A percentile compares a stretch with the other conserved stretches of the same genome.
These are phyloP conservation scores for fruit fly (Drosophila melanogaster) DNA, from an alignment of 1,140 invertebrate species.

Conservation along the genomic window DNA sequence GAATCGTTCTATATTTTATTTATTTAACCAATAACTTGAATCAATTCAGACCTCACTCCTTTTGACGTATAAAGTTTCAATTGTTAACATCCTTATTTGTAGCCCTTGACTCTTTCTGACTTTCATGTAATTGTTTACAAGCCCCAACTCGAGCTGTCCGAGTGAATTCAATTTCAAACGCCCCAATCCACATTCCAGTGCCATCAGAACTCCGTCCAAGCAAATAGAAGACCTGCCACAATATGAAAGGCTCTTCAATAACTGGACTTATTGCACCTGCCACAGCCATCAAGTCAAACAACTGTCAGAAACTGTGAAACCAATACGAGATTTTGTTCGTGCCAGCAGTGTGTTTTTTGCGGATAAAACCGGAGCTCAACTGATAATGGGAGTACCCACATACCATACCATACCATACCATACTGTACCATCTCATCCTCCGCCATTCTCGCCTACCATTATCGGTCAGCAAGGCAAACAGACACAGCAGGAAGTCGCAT, in stretches of 20 bases:
- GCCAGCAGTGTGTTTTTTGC: not conserved
- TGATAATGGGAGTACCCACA: constrained; percentile 50
- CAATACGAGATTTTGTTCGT: constrained; percentile 52
- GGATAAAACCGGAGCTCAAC: constrained; percentile 40
- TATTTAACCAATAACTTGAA: no score
- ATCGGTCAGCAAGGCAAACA: constrained; percentile 64
- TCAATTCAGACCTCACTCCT: no score
- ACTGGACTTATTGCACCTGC: constrained; percentile 55
- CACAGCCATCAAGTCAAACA: constrained; percentile 61
- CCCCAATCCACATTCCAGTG: not conserved
- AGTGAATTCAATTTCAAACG: constrained; percentile 29
- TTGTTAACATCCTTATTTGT: not conserved
- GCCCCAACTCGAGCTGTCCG: constrained; percentile 25
- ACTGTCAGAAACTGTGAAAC: constrained; percentile 65
- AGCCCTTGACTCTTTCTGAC: not conserved
- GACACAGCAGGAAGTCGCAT: constrained; percentile 65
- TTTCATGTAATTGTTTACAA: constrained; percentile 30
- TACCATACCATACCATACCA: not conserved
- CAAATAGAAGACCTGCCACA: constrained; percentile 47
- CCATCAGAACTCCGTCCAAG: not conserved
- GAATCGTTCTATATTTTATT: no score
- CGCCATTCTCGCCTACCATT: constrained; percentile 26
- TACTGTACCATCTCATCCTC: not conserved
- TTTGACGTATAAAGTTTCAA: constrained; percentile 4
- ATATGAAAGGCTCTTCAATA: constrained; percentile 46